phyloP scores from a whole-genome alignment of 2,113 vertebrate species.

The Parus major region DNA sequence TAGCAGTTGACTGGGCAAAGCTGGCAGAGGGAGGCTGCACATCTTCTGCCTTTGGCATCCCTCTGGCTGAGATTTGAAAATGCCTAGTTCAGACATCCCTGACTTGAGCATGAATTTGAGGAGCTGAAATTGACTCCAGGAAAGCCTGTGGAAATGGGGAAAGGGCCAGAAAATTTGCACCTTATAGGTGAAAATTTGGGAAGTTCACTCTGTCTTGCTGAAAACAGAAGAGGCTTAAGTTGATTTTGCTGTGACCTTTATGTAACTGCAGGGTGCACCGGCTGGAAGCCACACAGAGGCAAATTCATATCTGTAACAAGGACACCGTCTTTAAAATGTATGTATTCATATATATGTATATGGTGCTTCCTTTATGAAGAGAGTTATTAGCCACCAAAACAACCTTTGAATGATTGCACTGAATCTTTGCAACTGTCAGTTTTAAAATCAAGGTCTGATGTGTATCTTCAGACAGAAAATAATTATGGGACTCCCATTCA shows the following conservation, averaged over 20 bases:
- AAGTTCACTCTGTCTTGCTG: neutral
- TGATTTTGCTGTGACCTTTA: neutral
- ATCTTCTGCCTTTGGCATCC: neutral
- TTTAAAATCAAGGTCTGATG: constrained; percentile 4
- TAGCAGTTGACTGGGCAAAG: neutral
- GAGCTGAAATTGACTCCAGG: neutral
- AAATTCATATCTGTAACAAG: neutral
- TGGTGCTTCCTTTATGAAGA: neutral
- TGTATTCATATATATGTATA: neutral
- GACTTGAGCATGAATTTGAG: neutral
- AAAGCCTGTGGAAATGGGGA: neutral
- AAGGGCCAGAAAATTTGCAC: neutral
- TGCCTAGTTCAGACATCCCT: neutral
- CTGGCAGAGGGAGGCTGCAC: neutral
- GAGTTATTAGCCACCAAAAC: neutral
- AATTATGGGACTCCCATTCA: neutral
- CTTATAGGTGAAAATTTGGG: neutral
- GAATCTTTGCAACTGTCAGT: neutral
- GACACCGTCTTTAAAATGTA: neutral
- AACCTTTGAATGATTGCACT: neutral
- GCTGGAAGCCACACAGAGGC: neutral
- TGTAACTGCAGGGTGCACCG: neutral
- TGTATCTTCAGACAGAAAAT: neutral
- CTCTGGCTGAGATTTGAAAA: neutral
- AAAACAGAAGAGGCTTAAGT: neutral